Evolutionary conservation across 1,140 invertebrate genomes (phyloP), one percentile per base, ranked within the genome.

Genomic region (Pseudomyrmex concolor): DNA sequence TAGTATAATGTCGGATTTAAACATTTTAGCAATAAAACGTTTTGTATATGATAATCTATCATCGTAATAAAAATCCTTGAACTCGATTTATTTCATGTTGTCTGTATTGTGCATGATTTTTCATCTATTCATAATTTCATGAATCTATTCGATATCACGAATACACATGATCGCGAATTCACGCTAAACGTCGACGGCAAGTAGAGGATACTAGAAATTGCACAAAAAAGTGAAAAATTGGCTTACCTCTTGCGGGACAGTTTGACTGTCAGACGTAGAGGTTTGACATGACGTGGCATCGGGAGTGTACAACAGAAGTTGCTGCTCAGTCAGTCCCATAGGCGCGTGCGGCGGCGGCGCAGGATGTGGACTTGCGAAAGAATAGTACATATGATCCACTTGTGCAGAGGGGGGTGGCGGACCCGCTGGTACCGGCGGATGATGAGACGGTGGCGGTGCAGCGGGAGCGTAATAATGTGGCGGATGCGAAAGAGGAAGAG

Each of bases 361-460:
- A 57, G 87, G 90, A 63, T 91, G 91, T 0, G 90, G 91, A 22
- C 91, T 74, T 15, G 92, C 68, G 63, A 91, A 92, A 12, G 92
- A 84, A 64, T 94, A 94, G 50, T 92, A 94, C 4, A 94, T 62
- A 64, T 93, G 93, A 83, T 94, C 94, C 64, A 93, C 55, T 66
- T 93, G 93, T 9, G 76, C 12, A 10, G 43, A 66, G 1, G 90
- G 86, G 5, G 91, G 87, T 1, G 90, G 87, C 17, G 87, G 90
- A 34, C 90, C 89, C 50, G 91, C 43, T 10, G 81, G 89, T 57
- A 90, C 63, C 63, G 86, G 81, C 60, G 90, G 90, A 85, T 91
- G 92, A 89, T 93, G 93, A 89, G 93, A 92, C 25, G 90, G 87
- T 8, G 89, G 87, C 8, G 92, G 91, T 62, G 89, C 92, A 8